Base-by-base conservation (phyloP, 2,113 vertebrate genomes). In the Neofelis nebulosa region DNA sequence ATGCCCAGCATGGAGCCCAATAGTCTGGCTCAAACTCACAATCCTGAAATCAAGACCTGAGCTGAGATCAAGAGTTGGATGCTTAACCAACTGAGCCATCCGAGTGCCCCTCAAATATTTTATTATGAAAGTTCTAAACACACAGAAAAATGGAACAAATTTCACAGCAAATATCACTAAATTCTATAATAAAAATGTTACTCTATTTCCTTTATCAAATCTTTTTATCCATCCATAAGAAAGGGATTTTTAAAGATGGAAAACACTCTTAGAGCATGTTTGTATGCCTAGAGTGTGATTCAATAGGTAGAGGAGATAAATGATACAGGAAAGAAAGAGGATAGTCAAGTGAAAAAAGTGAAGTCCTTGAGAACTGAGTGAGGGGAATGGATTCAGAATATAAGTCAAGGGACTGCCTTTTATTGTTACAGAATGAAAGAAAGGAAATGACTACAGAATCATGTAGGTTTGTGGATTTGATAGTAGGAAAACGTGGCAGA, bases 61-160 rank as follows among this genome's bases (percentile, higher is more conserved):
- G 55, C 55, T 57, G 55, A 57, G 18, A 19, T 57, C 55, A 55
- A 55, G 55, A 19, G 55, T 57, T 57, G 55, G 16, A 57, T 57
- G 55, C 55, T 57, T 57, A 57, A 57, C 55, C 55, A 57, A 57
- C 5, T 57, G 18, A 57, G 55, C 55, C 55, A 57, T 57, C 55
- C 6, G 16, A 57, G 55, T 19, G 55, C 55, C 55, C 55, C 18
- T 82, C 25, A 38, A 94, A 82, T 25, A 63, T 86, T 85, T 74
- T 23, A 36, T 93, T 87, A 87, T 36, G 4, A 78, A 90, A 88
- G 48, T 65, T 91, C 91, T 89, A 88, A 97, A 41, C 52, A 79
- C 61, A 73, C 19, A 71, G 19, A 76, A 74, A 91, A 92, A 36
- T 66, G 78, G 36, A 73, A 96, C 71, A 9, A 83, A 83, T 61